A percentile compares a stretch with the other conserved stretches of the same genome.
These are phyloP conservation scores for Zaprionus davidi DNA, from an alignment of 1,140 invertebrate genomes.

Conservation along the genomic window DNA sequence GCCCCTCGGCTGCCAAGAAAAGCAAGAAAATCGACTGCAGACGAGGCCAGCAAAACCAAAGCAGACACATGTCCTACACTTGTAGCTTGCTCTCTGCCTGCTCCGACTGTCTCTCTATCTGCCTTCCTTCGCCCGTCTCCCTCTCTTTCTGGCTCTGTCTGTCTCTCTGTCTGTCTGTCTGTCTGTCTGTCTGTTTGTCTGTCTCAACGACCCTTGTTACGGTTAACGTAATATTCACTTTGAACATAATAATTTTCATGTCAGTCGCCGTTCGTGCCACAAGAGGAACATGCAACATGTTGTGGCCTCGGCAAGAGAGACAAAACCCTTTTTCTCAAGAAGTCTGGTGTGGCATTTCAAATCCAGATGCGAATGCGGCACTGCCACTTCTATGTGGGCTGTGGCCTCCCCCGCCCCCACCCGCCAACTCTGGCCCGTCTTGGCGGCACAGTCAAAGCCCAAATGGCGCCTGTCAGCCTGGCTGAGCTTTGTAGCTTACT, in stretches of 20 bases:
- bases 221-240: constrained; percentile 66
- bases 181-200: constrained; percentile 9
- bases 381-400: not conserved
- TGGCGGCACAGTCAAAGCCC: constrained; percentile 32
- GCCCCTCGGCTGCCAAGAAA: not conserved
- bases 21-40: not conserved
- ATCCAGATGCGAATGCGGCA: not conserved
- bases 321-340: constrained; percentile 27
- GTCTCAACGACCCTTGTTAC: constrained; percentile 53
- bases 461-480: constrained; percentile 43
- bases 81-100: constrained; percentile 14
- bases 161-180: constrained; percentile 5
- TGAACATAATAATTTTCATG: constrained; percentile 62
- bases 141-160: not conserved
- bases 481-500: not conserved
- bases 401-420: not conserved
- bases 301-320: constrained; percentile 9
- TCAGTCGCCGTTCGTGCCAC: constrained; percentile 1
- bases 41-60: not conserved
- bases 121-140: not conserved
- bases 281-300: constrained; percentile 40
- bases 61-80: constrained; percentile 30
- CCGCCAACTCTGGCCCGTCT: not conserved
- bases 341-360: constrained; percentile 21
- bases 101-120: not conserved